These are phyloP conservation scores for Sipha maydis DNA, from an alignment of 2,888 invertebrate genomes.

Conservation along the genomic window DNA sequence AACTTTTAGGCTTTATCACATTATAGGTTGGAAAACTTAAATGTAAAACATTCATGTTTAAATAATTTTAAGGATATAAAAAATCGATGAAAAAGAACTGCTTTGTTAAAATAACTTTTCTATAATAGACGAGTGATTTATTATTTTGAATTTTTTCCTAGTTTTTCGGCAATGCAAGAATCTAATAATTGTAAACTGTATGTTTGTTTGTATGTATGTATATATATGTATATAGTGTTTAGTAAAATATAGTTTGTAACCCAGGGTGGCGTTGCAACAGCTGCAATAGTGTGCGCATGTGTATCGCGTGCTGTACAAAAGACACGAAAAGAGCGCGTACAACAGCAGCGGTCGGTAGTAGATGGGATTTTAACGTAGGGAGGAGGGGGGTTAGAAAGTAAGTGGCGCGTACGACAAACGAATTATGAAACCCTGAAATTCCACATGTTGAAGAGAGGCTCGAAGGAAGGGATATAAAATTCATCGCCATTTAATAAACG, in stretches of 20 bases:
- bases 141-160: too few relatives aligned
- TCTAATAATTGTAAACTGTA: background rate
- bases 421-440: conserved; percentile 57
- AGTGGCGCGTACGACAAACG: conserved; percentile 59
- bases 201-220: background rate
- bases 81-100: too few relatives aligned
- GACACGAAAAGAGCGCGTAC: conserved; percentile 44
- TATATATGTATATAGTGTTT: background rate
- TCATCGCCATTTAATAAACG: conserved; percentile 49
- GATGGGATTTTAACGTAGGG: conserved; percentile 29
- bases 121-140: too few relatives aligned
- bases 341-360: conserved; percentile 4
- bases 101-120: too few relatives aligned
- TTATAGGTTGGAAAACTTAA: too few relatives aligned
- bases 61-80: too few relatives aligned
- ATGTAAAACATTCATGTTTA: too few relatives aligned
- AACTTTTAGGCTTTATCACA: too few relatives aligned
- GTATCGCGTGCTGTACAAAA: conserved; percentile 54
- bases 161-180: too few relatives aligned
- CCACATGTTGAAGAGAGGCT: conserved; percentile 21
- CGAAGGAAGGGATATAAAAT: background rate
- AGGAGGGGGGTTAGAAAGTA: conserved; percentile 56
- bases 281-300: conserved; percentile 49
- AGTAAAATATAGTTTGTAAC: conserved; percentile 12
- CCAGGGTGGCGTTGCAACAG: conserved; percentile 52